Percentiles rank a stretch among this genome's conserved stretches.
These are phyloP conservation scores for Butorides virescens DNA, from an alignment of 2,113 vertebrate species.

Conservation along the genomic window DNA sequence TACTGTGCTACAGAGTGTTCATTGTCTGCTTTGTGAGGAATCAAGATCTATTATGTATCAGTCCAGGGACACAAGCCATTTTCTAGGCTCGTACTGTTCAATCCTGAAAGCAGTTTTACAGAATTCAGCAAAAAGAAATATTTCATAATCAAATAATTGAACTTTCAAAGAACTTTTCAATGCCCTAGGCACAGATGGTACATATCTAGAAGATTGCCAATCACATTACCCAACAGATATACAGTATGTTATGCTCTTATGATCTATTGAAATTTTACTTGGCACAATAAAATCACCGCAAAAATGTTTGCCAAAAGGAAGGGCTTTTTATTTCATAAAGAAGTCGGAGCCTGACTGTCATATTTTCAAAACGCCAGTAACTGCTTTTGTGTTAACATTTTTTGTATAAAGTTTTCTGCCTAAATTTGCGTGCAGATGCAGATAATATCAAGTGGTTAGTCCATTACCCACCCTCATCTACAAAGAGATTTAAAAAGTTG, in stretches of 20 bases:
- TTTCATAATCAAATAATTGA: constrained; percentile 49
- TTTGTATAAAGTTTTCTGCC: not conserved
- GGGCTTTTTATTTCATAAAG: not conserved
- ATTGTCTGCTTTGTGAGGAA: constrained; percentile 56
- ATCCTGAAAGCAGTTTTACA: constrained; percentile 42
- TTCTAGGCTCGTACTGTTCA: constrained; percentile 27
- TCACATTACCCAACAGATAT: not conserved
- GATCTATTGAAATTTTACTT: not conserved
- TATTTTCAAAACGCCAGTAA: not conserved
- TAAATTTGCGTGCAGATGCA: not conserved
- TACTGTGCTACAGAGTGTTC: constrained; percentile 16
- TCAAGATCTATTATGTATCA: constrained; percentile 58
- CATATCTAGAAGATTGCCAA: not conserved
- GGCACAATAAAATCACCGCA: not conserved
- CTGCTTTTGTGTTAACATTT: not conserved
- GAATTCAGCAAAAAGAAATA: constrained; percentile 36
- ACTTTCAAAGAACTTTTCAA: constrained; percentile 21
- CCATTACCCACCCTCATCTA: not conserved
- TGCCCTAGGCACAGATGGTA: not conserved
- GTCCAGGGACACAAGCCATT: constrained; percentile 39
- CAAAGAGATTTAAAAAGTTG: not conserved
- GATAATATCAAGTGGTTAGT: not conserved
- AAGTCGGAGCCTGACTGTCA: not conserved
- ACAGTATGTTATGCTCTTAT: not conserved
- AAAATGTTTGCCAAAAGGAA: not conserved